Conservation (phyloP, 2,888 invertebrate genomes). For the Apantesis nais region DNA sequence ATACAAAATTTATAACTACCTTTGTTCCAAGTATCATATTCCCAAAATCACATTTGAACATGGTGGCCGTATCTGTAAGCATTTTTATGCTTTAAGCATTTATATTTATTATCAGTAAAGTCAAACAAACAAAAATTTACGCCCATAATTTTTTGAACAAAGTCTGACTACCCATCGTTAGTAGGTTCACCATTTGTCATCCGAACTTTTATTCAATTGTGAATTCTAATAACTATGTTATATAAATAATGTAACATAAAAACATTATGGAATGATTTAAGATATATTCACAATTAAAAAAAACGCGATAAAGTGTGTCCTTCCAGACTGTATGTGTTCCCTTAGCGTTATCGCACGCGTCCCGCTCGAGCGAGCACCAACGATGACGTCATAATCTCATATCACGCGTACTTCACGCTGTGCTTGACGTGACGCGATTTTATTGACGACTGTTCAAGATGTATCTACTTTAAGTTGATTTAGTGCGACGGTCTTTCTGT, state of each 20-base stretch:
- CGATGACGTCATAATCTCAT: slow-evolving; percentile 73
- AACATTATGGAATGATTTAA: not conserved
- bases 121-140: no score
- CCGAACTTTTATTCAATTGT: not conserved
- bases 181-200: no score
- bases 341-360: slow-evolving; percentile 57
- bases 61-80: no score
- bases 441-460: slow-evolving; percentile 54
- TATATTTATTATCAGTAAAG: no score
- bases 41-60: no score
- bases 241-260: not conserved
- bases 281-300: no score
- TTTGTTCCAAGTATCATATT: no score
- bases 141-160: no score
- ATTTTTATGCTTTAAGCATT: no score
- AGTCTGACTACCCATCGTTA: no score
- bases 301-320: no score
- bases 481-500: slow-evolving; percentile 26
- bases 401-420: slow-evolving; percentile 56
- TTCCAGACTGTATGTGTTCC: slow-evolving; percentile 34
- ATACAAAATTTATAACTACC: no score
- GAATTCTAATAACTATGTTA: not conserved
- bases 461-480: slow-evolving; percentile 17
- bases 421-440: slow-evolving; percentile 59
- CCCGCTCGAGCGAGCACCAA: slow-evolving; percentile 67